Base-by-base conservation (phyloP, 2,113 vertebrate genomes). In the Sitta europaea region DNA sequence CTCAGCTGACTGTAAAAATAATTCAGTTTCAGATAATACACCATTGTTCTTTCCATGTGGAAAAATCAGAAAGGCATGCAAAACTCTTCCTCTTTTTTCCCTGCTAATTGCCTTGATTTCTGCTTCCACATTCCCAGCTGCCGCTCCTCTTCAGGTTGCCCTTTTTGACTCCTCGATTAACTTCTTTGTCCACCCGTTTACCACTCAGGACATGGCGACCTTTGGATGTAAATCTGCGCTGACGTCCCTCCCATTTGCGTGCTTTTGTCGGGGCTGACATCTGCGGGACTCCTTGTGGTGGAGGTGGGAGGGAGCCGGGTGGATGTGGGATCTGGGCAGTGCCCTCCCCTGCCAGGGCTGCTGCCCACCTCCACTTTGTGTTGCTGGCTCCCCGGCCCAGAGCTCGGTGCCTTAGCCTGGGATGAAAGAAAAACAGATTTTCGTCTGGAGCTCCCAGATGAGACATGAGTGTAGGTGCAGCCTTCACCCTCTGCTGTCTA, bases 101-200 rank as follows among this genome's bases (percentile, higher is more conserved):
- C 75, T 65, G 31, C 78, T 92, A 92, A 96, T 80, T 94, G 94
- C 82, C 88, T 86, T 88, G 76, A 71, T 95, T 93, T 93, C 90
- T 86, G 78, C 79, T 83, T 93, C 79, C 73, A 78, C 79, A 80
- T 77, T 96, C 88, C 86, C 95, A 95, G 92, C 90, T 96, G 95
- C 94, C 17, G 14, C 61, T 91, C 88, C 90, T 91, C 96, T 94
- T 94, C 90, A 94, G 87, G 91, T 82, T 92, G 90, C 96, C 94
- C 92, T 92, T 95, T 96, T 62, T 95, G 94, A 96, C 94, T 97
- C 82, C 90, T 86, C 13, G 62, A 95, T 96, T 97, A 96, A 93
- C 90, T 95, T 95, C 96, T 96, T 96, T 97, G 92, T 97, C 92
- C 92, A 90, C 63, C 82, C 85, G 2, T 95, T 96, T 96, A 96